Base-by-base conservation (phyloP, 2,113 vertebrate species). In the Cichladusa arquata region DNA sequence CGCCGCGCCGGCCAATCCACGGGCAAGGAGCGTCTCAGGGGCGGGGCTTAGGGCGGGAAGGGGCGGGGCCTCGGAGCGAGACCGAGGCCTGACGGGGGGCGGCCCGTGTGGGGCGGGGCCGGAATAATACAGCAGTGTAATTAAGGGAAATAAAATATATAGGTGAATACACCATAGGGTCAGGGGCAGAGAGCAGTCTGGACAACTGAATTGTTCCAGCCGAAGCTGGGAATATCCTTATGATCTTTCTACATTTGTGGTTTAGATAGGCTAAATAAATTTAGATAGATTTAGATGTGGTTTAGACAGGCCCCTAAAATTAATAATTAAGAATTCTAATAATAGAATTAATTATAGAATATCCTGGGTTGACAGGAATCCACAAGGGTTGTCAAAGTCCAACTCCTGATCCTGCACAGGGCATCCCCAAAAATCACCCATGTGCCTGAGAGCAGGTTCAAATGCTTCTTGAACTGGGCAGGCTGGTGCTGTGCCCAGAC, bases 121-220 rank as follows among this genome's bases (percentile, higher is more conserved):
- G 15, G 23, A 14, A 7, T 10, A 6, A 1, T 1, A 2, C 0
- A 0, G 40, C 11, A 6, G 16, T 2, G 14, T 8, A 8, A 5
- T 8, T 6, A 28, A 1, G 8, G 2, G 2, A 1, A 6, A 20
- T n/a, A 1, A 17, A 5, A 5, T 5, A 6, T 6, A 5, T 6
- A 5, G 25, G 19, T 0, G 1, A 24, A 6, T 20, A 8, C 5
- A 12, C 5, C 6, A 2, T 0, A 1, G 22, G 11, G 1, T 4
- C 9, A 34, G 50, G 34, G 19, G 14, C 8, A 13, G 12, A 61
- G 19, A 22, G 2, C 45, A 5, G 16, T 4, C n/a, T 31, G 51
- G 22, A 19, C 3, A 66, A 7, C 19, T 18, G n/a, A n/a, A 23
- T 62, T 45, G 19, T 13, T 36, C 42, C 65, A 53, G 2, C 2